Conservation (phyloP, 2,888 invertebrate species). For the Mycalesis mineus region DNA sequence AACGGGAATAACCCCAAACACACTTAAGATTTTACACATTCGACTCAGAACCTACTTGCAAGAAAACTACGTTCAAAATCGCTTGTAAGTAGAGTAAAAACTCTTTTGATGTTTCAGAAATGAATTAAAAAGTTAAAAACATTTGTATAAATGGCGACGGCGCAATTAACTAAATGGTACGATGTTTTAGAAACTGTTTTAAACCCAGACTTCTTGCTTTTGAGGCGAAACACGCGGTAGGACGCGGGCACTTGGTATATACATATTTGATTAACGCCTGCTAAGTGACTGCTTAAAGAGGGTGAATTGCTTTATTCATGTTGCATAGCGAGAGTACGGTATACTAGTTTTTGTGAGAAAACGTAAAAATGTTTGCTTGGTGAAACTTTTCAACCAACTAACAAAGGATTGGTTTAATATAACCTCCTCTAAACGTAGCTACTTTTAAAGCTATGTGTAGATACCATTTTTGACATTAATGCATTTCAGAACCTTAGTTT, state of each 20-base stretch:
- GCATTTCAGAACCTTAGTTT: no score
- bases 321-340: conserved; percentile 7
- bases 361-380: conserved; percentile 11
- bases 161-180: conserved; percentile 34
- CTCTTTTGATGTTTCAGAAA: conserved; percentile 55
- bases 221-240: conserved; percentile 16
- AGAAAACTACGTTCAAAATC: conserved; percentile 16
- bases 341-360: conserved; percentile 12
- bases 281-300: conserved; percentile 29
- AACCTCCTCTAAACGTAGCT: background rate
- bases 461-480: background rate
- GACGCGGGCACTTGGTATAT: conserved; percentile 10
- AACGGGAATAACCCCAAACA: conserved; percentile 15
- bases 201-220: conserved; percentile 31
- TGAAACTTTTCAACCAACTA: conserved; percentile 5
- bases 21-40: conserved; percentile 5
- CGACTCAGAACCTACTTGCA: conserved; percentile 4
- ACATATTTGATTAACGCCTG: conserved; percentile 31
- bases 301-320: conserved; percentile 21
- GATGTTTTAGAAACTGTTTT: conserved; percentile 34
- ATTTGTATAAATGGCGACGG: conserved; percentile 46
- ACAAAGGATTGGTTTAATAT: conserved; percentile 4
- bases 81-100: conserved; percentile 14
- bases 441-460: background rate
- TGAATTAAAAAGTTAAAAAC: conserved; percentile 46